A percentile compares a stretch with the other conserved stretches of the same genome.
These are phyloP conservation scores for Subacronicta megacephala DNA, from an alignment of 2,888 invertebrate genomes.

Conservation along the genomic window DNA sequence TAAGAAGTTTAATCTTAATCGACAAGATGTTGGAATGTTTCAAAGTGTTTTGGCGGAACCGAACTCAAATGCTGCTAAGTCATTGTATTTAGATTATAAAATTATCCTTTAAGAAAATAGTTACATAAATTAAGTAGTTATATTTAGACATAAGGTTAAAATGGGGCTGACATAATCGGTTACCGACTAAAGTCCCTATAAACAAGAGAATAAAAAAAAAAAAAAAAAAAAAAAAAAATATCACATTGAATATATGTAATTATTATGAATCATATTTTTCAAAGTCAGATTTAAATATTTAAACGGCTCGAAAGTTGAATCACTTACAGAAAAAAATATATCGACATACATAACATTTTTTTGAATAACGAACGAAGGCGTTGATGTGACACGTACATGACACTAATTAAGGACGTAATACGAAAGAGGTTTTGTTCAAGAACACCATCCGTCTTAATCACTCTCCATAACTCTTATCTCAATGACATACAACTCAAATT, in stretches of 20 bases:
- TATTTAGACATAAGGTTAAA: too few relatives aligned
- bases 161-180: too few relatives aligned
- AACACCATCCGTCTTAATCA: slow-evolving; percentile 38
- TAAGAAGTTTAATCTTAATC: too few relatives aligned
- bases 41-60: too few relatives aligned
- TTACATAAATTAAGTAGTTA: too few relatives aligned
- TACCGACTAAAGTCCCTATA: too few relatives aligned
- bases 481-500: slow-evolving; percentile 49
- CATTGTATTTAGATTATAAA: too few relatives aligned
- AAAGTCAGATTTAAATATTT: slow-evolving; percentile 44
- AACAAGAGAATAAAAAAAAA: too few relatives aligned
- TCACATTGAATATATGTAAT: slow-evolving; percentile 40
- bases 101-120: too few relatives aligned
- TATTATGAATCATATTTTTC: slow-evolving; percentile 46
- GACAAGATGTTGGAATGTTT: too few relatives aligned
- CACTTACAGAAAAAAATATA: slow-evolving; percentile 36
- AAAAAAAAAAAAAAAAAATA: too few relatives aligned
- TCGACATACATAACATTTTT: slow-evolving; percentile 43
- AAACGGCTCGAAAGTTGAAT: slow-evolving; percentile 27
- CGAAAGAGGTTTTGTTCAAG: slow-evolving; percentile 49
- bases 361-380: slow-evolving; percentile 64
- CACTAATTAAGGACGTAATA: slow-evolving; percentile 72
- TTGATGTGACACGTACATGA: slow-evolving; percentile 74
- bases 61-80: too few relatives aligned
- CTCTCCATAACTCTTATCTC: slow-evolving; percentile 33